These are phyloP conservation scores for Sebastes variabilis DNA, from an alignment of 2,797 vertebrate genomes.

Conservation along the genomic window DNA sequence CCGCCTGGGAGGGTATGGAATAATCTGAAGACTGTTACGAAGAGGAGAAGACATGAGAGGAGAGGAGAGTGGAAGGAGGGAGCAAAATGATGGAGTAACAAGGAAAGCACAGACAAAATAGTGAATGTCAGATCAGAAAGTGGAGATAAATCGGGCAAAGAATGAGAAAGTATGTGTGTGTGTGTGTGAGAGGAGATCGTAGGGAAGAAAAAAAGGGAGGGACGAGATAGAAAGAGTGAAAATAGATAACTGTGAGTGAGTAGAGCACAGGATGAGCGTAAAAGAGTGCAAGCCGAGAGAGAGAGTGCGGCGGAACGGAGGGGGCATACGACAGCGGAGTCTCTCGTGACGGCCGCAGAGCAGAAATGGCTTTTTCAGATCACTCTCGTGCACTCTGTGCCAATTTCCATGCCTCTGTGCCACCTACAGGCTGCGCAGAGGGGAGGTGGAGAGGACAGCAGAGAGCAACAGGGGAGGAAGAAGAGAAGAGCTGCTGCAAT, in stretches of 20 bases:
- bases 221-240: background rate
- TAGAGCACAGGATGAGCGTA: conserved; percentile 26
- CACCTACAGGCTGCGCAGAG: conserved; percentile 49
- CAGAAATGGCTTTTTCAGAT: conserved; percentile 56
- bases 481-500: background rate
- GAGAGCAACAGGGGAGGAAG: conserved; percentile 3
- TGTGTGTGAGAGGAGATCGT: conserved; percentile 1
- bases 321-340: conserved; percentile 49
- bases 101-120: background rate
- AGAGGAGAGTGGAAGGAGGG: background rate
- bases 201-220: background rate
- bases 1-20: conserved; percentile 19
- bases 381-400: conserved; percentile 47
- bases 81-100: conserved; percentile 5
- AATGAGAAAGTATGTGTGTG: background rate
- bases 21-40: conserved; percentile 20
- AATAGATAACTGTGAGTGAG: conserved; percentile 48
- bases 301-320: conserved; percentile 40
- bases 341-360: conserved; percentile 56
- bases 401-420: conserved; percentile 57
- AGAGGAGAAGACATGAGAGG: background rate
- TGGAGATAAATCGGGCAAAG: conserved; percentile 16
- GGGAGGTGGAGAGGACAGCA: background rate
- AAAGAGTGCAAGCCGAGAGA: conserved; percentile 22
- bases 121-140: conserved; percentile 12